phyloP scores from a whole-genome alignment of 2,797 vertebrate genomes.

The Remorina albescens region DNA sequence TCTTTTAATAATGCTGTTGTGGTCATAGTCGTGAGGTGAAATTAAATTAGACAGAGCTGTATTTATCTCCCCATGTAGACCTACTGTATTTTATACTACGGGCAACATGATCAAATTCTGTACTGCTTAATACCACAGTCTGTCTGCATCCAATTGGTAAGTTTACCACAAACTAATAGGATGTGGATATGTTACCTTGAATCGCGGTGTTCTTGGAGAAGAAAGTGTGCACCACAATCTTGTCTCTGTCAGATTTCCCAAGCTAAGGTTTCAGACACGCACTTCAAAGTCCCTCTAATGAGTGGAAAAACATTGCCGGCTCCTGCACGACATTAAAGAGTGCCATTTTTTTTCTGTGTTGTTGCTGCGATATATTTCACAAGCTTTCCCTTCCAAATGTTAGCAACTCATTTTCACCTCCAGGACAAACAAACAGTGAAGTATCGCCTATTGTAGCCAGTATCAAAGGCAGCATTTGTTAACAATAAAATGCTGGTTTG shows the following conservation, averaged over 20 bases:
- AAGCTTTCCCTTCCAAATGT: constrained; percentile 75
- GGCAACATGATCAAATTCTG: constrained; percentile 61
- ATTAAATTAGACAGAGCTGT: constrained; percentile 67
- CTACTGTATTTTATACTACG: constrained; percentile 62
- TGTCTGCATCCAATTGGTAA: constrained; percentile 70
- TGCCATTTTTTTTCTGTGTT: constrained; percentile 61
- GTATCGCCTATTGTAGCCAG: constrained; percentile 75
- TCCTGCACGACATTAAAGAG: constrained; percentile 80
- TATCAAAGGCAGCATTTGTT: constrained; percentile 87
- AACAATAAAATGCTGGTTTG: constrained; percentile 86
- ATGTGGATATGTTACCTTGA: constrained; percentile 82
- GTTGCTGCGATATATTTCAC: constrained; percentile 73
- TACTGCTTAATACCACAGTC: constrained; percentile 62
- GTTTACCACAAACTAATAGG: constrained; percentile 74
- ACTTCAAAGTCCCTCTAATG: constrained; percentile 84
- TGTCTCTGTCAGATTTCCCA: constrained; percentile 80
- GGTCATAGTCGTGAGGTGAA: constrained; percentile 54
- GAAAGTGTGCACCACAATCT: constrained; percentile 74
- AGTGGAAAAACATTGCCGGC: constrained; percentile 81
- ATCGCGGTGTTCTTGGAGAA: constrained; percentile 72
- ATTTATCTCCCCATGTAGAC: constrained; percentile 63
- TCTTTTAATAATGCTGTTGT: constrained; percentile 61
- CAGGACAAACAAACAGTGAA: constrained; percentile 85
- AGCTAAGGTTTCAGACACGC: constrained; percentile 80
- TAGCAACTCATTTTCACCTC: constrained; percentile 86